These are phyloP conservation scores for Ochropleura leucogaster DNA, from an alignment of 2,888 invertebrate genomes.

Conservation along the genomic window DNA sequence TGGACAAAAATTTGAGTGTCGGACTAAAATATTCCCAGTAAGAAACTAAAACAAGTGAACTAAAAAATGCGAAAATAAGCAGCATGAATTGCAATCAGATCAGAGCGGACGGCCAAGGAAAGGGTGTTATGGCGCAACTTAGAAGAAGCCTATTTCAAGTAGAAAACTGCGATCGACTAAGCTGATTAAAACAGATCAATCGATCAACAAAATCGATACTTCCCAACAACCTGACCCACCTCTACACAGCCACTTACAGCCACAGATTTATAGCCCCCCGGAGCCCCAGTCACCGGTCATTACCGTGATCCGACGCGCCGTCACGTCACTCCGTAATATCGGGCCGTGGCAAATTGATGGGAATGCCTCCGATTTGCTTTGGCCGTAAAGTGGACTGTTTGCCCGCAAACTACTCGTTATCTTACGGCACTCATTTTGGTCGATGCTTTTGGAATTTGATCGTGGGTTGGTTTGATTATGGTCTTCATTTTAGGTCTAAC, in stretches of 20 bases:
- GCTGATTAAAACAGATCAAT: background rate
- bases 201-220: constrained; percentile 36
- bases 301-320: constrained; percentile 73
- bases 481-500: constrained; percentile 22
- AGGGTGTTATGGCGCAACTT: background rate
- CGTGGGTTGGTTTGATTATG: constrained; percentile 12
- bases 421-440: constrained; percentile 59
- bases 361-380: constrained; percentile 67
- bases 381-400: constrained; percentile 68
- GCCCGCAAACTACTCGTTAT: constrained; percentile 64
- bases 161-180: background rate
- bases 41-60: background rate
- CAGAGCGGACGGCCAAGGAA: background rate
- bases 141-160: background rate
- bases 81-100: rapidly evolving
- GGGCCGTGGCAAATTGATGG: constrained; percentile 64
- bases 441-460: constrained; percentile 56
- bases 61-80: background rate
- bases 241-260: constrained; percentile 67
- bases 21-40: background rate
- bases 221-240: constrained; percentile 18
- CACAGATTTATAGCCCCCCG: constrained; percentile 73
- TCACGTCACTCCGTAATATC: constrained; percentile 73
- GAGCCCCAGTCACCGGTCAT: constrained; percentile 68
- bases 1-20: background rate